Base-by-base conservation (phyloP, 2,113 vertebrate species). In the Phycodurus eques region DNA sequence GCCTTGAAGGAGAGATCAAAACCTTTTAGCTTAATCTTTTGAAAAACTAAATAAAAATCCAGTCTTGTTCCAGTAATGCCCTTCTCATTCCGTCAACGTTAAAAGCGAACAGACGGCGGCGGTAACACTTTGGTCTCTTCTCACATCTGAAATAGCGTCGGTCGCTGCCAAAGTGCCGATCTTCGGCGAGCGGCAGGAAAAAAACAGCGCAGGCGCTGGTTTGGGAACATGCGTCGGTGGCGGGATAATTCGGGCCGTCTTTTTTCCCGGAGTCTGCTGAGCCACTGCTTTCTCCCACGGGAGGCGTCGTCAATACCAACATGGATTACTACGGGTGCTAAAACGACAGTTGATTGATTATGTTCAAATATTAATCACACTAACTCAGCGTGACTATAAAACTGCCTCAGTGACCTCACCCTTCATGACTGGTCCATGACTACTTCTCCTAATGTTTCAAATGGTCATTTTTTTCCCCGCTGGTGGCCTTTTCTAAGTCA, bases 161-260 rank as follows among this genome's bases (percentile, higher is more conserved):
- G 27, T 20, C 22, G n/a, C 14, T 13, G 22, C 13, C 62, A 49
- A 72, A 83, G 74, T 8, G 80, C 75, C 27, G 22, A 69, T 88
- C 85, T 84, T 81, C 5, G 70, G 43, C 11, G 84, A 85, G 80
- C 1, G 79, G 73, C 33, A 75, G n/a, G 60, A 84, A 22, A 14
- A 31, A 5, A 19, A 65, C 76, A 88, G 76, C 75, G 49, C 63
- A 76, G 63, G 76, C 76, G 67, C 4, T 22, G 65, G 62, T 33
- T 61, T 49, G 69, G 80, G 84, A 86, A 85, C 82, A 83, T 72
- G 87, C 87, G 84, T 82, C 64, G 87, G 87, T 79, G 84, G 85
- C 53, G 47, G 73, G 77, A 83, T 87, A 83, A 88, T 89, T 85
- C 75, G 74, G 79, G 86, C 83, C 75, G 59, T 83, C 63, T 80